Conservation (phyloP, 2,888 invertebrate species). For the Gonocerus acuteangulatus region DNA sequence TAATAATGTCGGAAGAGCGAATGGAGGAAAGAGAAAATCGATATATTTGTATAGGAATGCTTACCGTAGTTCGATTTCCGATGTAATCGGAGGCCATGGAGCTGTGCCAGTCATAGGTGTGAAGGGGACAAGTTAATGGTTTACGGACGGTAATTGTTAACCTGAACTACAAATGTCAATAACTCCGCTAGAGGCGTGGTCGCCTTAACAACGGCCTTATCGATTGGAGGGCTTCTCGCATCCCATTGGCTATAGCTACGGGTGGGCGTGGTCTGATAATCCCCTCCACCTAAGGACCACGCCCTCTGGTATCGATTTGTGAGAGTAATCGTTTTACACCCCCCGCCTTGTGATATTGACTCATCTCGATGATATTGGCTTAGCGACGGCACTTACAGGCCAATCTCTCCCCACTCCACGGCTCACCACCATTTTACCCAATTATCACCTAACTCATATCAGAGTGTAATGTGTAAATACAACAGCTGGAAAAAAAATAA, state of each 20-base stretch:
- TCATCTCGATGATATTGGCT: constrained; percentile 11
- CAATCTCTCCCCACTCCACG: constrained; percentile 4
- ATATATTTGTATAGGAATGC: too few species aligned
- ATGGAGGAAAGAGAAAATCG: too few species aligned
- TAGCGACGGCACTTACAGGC: constrained; percentile 15
- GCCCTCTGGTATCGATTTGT: constrained; percentile 9
- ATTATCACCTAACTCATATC: not conserved
- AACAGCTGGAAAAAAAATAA: too few species aligned
- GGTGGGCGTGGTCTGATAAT: not conserved
- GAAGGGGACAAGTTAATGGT: constrained; percentile 16
- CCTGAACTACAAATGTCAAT: constrained; percentile 16
- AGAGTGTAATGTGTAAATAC: not conserved
- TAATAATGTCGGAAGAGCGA: too few species aligned
- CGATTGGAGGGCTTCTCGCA: not conserved
- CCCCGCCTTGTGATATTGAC: constrained; percentile 1
- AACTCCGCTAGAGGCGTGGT: constrained; percentile 8
- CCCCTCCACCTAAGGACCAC: not conserved
- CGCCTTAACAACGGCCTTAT: constrained; percentile 12
- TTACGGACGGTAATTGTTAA: constrained; percentile 16
- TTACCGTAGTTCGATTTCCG: too few species aligned
- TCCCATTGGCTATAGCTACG: not conserved
- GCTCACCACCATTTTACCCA: constrained; percentile 1
- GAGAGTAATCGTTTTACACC: not conserved
- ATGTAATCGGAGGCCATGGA: too few species aligned
- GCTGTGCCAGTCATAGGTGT: not conserved